Base-by-base conservation (phyloP, 2,888 invertebrate species). In the Callinectes sapidus region DNA sequence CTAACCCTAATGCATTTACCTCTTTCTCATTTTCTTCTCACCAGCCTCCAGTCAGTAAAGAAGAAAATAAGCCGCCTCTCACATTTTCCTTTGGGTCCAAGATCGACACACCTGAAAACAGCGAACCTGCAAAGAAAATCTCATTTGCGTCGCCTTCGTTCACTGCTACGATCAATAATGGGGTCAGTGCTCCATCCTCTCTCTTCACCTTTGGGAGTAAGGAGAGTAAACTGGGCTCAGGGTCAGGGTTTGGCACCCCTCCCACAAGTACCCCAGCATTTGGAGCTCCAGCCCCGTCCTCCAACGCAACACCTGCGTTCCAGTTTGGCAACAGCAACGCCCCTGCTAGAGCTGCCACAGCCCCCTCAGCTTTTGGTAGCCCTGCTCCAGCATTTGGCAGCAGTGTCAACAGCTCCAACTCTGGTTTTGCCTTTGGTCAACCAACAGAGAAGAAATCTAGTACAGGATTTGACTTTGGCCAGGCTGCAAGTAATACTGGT, bases 391-490 rank as follows among this genome's bases (percentile, higher is more conserved):
- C 92, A 85, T 92, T 92, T 91, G 90, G 92, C 28, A 87, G 92
- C 86, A 71, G 88, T 39, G 71, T 87, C 28, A 87, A 90, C 87
- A 71, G 89, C 42, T 90, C 92, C 6, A 81, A 88, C 10, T 32
- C 91, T 54, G 55, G 55, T 14, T 94, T 94, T 85, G 91, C 91
- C 61, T 94, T 94, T 86, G 94, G 94, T 2, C 94, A 94, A 61
- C 87, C 91, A 35, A 39, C 94, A n/a, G 92, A 93, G 85, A 94
- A 94, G 87, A 94, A 94, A 66, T 42, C 91, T 16, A 91, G 90
- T 54, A 71, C 94, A 14, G 94, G 94, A 23, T 94, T 92, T 88
- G 92, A 94, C 66, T 94, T 92, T 85, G 94, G 93, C 16, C 93
- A 94, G 81, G 92, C 95, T 14, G 92, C 94, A 14, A 89, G 91